Percentiles rank a stretch among this genome's conserved stretches.
phyloP scores from a whole-genome alignment of 2,113 vertebrate species.

The Bufo bufo region DNA sequence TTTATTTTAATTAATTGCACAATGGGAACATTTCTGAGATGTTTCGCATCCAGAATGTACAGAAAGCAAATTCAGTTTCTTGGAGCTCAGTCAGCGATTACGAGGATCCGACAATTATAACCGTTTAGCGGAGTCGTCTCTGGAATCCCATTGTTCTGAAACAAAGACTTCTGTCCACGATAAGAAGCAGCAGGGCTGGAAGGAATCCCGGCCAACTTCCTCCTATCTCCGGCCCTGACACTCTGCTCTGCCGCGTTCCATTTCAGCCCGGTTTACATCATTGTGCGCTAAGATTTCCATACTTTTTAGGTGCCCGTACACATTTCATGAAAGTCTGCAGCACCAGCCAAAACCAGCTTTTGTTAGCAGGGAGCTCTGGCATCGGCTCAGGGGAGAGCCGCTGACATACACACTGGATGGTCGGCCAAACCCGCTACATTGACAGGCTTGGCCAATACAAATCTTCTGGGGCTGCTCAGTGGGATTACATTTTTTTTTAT shows the following conservation, averaged over 20 bases:
- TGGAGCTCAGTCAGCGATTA: conserved; percentile 45
- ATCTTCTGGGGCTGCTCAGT: too few species aligned
- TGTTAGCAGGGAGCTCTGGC: too few species aligned
- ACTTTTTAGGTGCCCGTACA: background rate
- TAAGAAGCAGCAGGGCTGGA: conserved; percentile 1
- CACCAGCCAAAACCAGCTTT: too few species aligned
- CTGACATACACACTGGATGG: too few species aligned
- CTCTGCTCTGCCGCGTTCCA: background rate
- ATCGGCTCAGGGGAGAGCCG: too few species aligned
- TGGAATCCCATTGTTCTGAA: conserved; percentile 50
- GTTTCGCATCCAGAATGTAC: background rate
- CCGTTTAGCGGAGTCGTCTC: conserved; percentile 29
- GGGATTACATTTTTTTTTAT: too few species aligned
- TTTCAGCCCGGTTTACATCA: background rate
- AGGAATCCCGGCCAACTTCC: conserved; percentile 16
- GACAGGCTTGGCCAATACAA: too few species aligned
- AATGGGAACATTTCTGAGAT: conserved; percentile 1
- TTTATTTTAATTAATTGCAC: conserved; percentile 1
- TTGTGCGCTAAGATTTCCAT: background rate
- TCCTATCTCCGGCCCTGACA: background rate
- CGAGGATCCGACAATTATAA: conserved; percentile 19
- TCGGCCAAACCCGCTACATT: too few species aligned
- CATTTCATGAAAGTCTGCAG: too few species aligned
- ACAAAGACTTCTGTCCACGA: conserved; percentile 45
- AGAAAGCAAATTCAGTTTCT: conserved; percentile 6